Evolutionary conservation across 2,888 invertebrate genomes (phyloP).

Genomic region (Mellilla xanthometata): DNA sequence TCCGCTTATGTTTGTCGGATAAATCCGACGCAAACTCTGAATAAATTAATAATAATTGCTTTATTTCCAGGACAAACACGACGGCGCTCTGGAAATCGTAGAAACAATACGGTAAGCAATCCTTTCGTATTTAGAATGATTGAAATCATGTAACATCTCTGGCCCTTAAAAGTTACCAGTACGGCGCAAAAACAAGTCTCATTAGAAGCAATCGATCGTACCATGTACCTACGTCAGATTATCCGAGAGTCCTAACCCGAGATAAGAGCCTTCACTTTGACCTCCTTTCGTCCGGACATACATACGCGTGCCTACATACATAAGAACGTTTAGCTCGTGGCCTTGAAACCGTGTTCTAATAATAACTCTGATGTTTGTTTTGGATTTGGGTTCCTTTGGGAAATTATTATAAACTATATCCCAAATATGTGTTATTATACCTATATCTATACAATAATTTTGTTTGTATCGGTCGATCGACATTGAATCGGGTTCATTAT

Average conservation of each 20-base stretch:
- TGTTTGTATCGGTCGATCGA: too few species aligned
- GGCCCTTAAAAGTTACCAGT: too few species aligned
- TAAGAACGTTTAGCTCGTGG: slow-evolving; percentile 42
- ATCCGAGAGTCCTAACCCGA: slow-evolving; percentile 44
- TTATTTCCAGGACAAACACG: slow-evolving; percentile 91
- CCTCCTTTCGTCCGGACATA: slow-evolving; percentile 69
- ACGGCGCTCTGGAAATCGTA: slow-evolving; percentile 95
- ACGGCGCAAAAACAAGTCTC: too few species aligned
- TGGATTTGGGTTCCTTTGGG: slow-evolving; percentile 18
- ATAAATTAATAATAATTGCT: slow-evolving; percentile 24
- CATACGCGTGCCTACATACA: slow-evolving; percentile 27
- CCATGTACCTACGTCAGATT: slow-evolving; percentile 16
- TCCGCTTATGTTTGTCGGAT: too few species aligned
- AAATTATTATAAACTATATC: slow-evolving; percentile 10
- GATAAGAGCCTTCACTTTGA: slow-evolving; percentile 61
- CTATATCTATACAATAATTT: too few species aligned
- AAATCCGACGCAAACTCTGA: too few species aligned
- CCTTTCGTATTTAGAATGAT: too few species aligned
- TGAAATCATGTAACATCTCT: too few species aligned
- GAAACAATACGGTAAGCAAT: slow-evolving; percentile 90
- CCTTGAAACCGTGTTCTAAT: slow-evolving; percentile 62
- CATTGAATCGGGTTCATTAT: too few species aligned
- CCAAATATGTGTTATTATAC: too few species aligned
- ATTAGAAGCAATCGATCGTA: slow-evolving; percentile 3
- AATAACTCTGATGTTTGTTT: slow-evolving; percentile 29